Evolutionary conservation across 2,113 vertebrate species (phyloP).

Genomic region (Pomatorhinus ruficollis): DNA sequence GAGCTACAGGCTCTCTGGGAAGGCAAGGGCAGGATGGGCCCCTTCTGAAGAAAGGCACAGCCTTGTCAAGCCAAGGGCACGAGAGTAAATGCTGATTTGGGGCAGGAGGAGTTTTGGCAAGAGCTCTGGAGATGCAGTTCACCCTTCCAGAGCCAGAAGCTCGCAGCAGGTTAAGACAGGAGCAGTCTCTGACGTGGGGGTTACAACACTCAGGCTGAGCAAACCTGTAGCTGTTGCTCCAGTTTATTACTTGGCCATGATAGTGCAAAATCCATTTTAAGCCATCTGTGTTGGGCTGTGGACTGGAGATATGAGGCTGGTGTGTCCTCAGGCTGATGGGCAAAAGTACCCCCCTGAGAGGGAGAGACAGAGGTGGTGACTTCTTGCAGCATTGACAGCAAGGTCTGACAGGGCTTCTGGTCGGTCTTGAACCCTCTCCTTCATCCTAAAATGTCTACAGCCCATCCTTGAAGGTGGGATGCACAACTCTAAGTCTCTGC

Average conservation of each 20-base stretch:
- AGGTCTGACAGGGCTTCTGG: neutral
- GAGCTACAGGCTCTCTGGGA: fast-evolving
- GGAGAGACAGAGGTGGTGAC: neutral
- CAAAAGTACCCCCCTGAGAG: neutral
- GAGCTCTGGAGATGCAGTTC: neutral
- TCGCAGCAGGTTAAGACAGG: neutral
- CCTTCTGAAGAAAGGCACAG: neutral
- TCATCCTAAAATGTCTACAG: neutral
- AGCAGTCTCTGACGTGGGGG: neutral
- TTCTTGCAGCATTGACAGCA: neutral
- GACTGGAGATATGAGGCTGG: fast-evolving
- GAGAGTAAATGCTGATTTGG: neutral
- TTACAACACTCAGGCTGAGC: neutral
- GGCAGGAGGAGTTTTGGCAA: neutral
- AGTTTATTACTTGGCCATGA: neutral
- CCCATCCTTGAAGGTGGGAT: neutral
- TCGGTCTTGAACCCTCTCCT: neutral
- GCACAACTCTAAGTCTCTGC: neutral
- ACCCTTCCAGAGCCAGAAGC: neutral
- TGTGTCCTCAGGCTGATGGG: neutral
- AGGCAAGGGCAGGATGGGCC: neutral
- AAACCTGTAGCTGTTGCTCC: neutral
- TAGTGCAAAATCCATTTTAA: neutral
- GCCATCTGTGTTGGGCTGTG: neutral
- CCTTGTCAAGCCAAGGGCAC: neutral